These are phyloP conservation scores for Maccullochella peelii DNA, from an alignment of 2,113 vertebrate genomes.

Conservation along the genomic window DNA sequence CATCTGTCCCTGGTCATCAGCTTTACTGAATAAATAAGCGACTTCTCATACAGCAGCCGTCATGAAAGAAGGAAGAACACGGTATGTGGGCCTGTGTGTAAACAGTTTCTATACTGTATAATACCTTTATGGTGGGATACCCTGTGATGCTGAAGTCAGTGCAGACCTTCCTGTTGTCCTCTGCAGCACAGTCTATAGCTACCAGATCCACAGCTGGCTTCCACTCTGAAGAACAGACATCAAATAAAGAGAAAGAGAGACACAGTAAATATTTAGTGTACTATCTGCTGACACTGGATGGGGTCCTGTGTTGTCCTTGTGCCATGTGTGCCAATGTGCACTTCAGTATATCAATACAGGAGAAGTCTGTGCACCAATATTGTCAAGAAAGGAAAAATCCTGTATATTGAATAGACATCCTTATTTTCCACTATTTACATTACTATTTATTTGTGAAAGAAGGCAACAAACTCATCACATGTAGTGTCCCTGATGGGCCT, in stretches of 20 bases:
- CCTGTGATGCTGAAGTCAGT: conserved; percentile 62
- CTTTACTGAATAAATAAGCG: not conserved
- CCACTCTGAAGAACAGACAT: conserved; percentile 80
- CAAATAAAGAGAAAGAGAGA: conserved; percentile 26
- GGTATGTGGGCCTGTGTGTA: not conserved
- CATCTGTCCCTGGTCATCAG: not conserved
- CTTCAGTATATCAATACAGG: conserved; percentile 3
- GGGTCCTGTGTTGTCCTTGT: not conserved
- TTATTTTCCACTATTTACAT: not conserved
- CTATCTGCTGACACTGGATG: not conserved
- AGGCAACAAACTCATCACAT: not conserved
- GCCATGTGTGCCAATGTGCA: conserved; percentile 1
- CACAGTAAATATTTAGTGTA: conserved; percentile 54
- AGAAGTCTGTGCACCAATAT: rapidly evolving
- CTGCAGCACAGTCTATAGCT: conserved; percentile 81
- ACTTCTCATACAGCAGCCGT: not conserved
- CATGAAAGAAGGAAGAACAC: not conserved
- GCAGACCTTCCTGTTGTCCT: conserved; percentile 75
- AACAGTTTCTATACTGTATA: not conserved
- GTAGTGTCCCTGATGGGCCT: not conserved
- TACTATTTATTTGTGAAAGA: not conserved
- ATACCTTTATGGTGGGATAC: conserved; percentile 84
- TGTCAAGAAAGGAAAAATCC: not conserved
- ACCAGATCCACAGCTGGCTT: conserved; percentile 82
- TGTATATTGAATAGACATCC: not conserved